Conservation (phyloP, 1,140 invertebrate genomes). For the Maniola jurtina region DNA sequence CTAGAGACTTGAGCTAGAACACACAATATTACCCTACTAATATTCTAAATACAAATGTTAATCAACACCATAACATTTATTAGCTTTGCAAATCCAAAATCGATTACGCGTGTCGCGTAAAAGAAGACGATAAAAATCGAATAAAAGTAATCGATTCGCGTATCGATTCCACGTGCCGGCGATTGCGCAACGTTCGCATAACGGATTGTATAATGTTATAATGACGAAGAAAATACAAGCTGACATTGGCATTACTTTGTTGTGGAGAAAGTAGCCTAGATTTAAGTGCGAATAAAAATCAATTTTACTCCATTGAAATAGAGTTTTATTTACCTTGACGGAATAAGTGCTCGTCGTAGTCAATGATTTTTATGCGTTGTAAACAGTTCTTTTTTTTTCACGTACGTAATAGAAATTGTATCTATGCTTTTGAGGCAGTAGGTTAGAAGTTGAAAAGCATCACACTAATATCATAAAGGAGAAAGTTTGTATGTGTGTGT, state of each 20-base stretch:
- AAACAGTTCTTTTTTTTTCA: not conserved
- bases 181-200: constrained; percentile 4
- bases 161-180: constrained; percentile 6
- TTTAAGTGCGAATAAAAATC: not conserved
- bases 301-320: not conserved
- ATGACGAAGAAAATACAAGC: constrained; percentile 7
- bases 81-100: constrained; percentile 1
- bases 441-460: no score
- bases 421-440: not conserved
- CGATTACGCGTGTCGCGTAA: constrained; percentile 12
- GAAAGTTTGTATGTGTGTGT: no score
- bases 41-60: not conserved
- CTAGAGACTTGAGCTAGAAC: no score
- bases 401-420: not conserved
- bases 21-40: no score
- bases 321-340: not conserved
- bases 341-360: not conserved
- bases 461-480: no score
- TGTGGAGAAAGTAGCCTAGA: constrained; percentile 7
- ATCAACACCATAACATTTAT: not conserved
- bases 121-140: constrained; percentile 8
- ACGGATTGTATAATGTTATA: not conserved
- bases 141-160: constrained; percentile 12
- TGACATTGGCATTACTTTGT: constrained; percentile 12
- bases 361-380: not conserved